Percentiles rank a stretch among this genome's conserved stretches.
phyloP scores from a whole-genome alignment of 2,797 vertebrate genomes.

The Telmatherina bonti region DNA sequence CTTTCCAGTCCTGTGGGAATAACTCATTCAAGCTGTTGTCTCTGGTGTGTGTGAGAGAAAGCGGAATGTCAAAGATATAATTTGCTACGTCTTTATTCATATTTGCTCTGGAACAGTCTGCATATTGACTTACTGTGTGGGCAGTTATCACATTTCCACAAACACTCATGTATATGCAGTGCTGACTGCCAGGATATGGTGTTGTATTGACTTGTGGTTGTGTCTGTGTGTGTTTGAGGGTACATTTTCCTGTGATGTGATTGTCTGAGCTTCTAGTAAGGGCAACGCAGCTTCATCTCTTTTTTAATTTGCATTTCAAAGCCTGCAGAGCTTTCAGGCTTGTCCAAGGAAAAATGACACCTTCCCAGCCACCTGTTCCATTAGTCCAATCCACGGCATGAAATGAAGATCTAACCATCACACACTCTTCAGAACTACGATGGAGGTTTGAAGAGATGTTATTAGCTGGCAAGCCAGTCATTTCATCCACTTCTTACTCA shows the following conservation, averaged over 20 bases:
- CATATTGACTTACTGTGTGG: conserved; percentile 27
- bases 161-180: conserved; percentile 15
- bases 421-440: not conserved
- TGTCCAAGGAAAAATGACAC: conserved; percentile 24
- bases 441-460: conserved; percentile 10
- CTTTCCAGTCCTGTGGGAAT: not conserved
- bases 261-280: conserved; percentile 2
- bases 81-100: conserved; percentile 19
- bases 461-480: not conserved
- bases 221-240: not conserved
- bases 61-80: conserved; percentile 13
- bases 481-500: conserved; percentile 19
- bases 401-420: conserved; percentile 37
- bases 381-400: conserved; percentile 5
- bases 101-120: conserved; percentile 7
- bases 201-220: conserved; percentile 26
- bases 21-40: not conserved
- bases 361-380: conserved; percentile 51
- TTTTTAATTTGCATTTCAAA: conserved; percentile 61
- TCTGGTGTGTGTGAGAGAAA: not conserved
- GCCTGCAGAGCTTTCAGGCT: conserved; percentile 32
- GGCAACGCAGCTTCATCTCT: conserved; percentile 6
- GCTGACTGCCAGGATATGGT: conserved; percentile 6
- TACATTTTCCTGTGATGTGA: not conserved
- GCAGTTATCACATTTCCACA: conserved; percentile 21